Base-by-base conservation (phyloP, 1,140 invertebrate species). In the Venturia canescens region DNA sequence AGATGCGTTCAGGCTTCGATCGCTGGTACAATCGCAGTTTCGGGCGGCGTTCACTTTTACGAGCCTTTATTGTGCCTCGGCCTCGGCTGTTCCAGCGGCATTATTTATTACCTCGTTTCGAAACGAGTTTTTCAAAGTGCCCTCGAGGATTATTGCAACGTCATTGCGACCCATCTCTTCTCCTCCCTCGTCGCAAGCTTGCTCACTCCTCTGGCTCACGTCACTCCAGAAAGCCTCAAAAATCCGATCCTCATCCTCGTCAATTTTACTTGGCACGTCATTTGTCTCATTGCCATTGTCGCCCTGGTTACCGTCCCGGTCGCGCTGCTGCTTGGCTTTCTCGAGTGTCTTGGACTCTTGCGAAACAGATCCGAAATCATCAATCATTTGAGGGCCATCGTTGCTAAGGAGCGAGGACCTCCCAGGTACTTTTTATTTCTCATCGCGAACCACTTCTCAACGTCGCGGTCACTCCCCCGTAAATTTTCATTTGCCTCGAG, bases 71-170 rank as follows among this genome's bases (percentile, higher is more conserved):
- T 70, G 13, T 72, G 84, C 15, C 63, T 88, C 18, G 63, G 16
- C 11, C 18, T 88, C 23, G 86, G 84, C 9, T 82, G 57, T 15
- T 21, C 57, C 18, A 83, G 81, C 57, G 87, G 87, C 13, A 23
- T 87, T 0, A 18, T 86, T 1, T 87, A 85, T 67, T 87, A 85
- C 21, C 26, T 86, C 11, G 31, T 83, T 2, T 82, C 87, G 1
- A 84, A 78, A 78, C 18, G 66, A n/a, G 66, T 89, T 3, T 88
- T 88, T 71, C 48, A 48, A 38, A 88, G 82, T 34, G 81, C 84
- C 0, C 60, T 89, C 9, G 87, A 89, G 50, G 87, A 88, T 71
- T 88, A 88, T 29, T 89, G 88, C 74, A 88, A 89, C 34, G 78
- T 87, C 3, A 21, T 86, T 15, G 82, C 84, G 0, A 82, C 82